These are phyloP conservation scores for Yponomeuta sedellus DNA, from an alignment of 2,888 invertebrate species.

Conservation along the genomic window DNA sequence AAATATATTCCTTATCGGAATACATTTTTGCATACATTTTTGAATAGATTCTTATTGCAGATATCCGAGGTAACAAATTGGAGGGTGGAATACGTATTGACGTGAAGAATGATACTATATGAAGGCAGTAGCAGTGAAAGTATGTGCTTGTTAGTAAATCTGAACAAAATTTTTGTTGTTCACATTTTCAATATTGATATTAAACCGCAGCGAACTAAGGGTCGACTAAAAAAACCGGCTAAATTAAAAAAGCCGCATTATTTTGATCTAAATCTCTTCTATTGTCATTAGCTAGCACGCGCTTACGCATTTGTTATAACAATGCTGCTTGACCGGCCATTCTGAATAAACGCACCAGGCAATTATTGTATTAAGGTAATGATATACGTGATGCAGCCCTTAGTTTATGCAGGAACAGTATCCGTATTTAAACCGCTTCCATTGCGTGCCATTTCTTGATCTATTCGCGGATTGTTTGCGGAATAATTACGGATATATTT, in stretches of 20 bases:
- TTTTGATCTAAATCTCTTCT: background rate
- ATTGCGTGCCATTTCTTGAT: background rate
- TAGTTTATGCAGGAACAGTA: background rate
- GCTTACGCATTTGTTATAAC: background rate
- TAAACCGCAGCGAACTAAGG: background rate
- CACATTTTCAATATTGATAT: background rate
- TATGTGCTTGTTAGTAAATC: background rate
- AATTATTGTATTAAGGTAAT: conserved; percentile 69
- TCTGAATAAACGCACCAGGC: conserved; percentile 2
- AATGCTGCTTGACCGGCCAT: conserved; percentile 11
- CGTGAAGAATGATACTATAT: too few species aligned
- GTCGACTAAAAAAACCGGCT: background rate
- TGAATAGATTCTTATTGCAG: too few species aligned
- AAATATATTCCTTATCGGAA: too few species aligned
- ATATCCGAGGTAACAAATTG: too few species aligned
- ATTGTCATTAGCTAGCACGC: background rate
- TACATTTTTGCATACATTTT: too few species aligned
- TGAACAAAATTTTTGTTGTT: background rate
- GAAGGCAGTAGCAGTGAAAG: background rate
- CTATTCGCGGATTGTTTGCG: background rate
- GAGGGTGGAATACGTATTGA: too few species aligned
- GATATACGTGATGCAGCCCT: conserved; percentile 33
- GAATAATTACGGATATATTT: background rate
- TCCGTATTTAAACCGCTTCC: background rate
- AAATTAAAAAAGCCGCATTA: background rate